Base-by-base conservation (phyloP, 2,797 vertebrate genomes). In the Cyprinella venusta region DNA sequence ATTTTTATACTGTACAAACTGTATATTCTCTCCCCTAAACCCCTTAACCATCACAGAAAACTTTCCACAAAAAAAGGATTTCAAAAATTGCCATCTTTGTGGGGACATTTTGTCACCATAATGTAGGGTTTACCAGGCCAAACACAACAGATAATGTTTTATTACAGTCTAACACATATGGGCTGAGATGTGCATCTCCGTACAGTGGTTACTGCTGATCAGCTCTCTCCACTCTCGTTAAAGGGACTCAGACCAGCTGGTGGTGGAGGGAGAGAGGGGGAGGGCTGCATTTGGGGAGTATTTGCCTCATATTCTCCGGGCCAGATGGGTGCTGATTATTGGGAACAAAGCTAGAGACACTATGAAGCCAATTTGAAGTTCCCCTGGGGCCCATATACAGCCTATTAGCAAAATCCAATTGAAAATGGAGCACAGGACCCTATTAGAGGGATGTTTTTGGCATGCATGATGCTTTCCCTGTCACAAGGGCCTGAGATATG, bases 321-420 rank as follows among this genome's bases (percentile, higher is more conserved):
- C 84, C 89, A 90, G 89, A 90, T 90, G 89, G 89, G 85, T 88
- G 83, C 86, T 88, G 87, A 88, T 89, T 89, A 89, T 90, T 88
- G 85, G 86, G 80, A 90, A 82, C 82, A 80, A 88, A 86, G 84
- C 84, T 90, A 80, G 79, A 88, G 84, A 88, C 79, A 87, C 76
- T 85, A 81, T 69, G 84, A 87, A 89, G 90, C 88, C 89, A 89
- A 89, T 88, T 72, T 88, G 85, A 82, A 76, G 78, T 80, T 86
- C 86, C 85, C 87, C 56, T 63, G 67, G 82, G 87, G 84, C 78
- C 67, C 80, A 87, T 86, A 88, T 88, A 87, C 45, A 87, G 87
- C 85, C 81, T 84, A 88, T 90, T 89, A 90, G 87, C 88, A 87
- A 88, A 88, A 88, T 88, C 86, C 88, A 87, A 88, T 85, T 89